phyloP scores from a whole-genome alignment of 2,113 vertebrate species.

The Columba janthina region DNA sequence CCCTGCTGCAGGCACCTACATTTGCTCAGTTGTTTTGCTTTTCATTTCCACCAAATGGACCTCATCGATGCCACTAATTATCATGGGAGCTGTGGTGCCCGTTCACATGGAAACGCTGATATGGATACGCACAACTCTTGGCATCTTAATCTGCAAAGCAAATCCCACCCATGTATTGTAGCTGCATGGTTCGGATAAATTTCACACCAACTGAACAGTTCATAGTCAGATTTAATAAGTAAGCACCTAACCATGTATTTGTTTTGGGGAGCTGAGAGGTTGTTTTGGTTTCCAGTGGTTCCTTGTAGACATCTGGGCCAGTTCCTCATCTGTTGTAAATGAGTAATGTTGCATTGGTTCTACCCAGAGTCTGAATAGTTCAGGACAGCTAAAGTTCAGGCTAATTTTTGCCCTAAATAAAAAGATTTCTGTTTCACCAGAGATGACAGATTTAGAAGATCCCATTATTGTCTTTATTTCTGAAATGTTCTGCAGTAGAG shows the following conservation, averaged over 20 bases:
- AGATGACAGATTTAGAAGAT: neutral
- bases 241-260: neutral
- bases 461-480: neutral
- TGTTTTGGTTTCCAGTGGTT: neutral
- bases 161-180: neutral
- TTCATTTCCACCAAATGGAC: neutral
- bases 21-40: neutral
- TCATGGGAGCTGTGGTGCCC: neutral
- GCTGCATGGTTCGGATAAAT: neutral
- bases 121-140: fast-evolving
- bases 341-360: neutral
- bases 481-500: neutral
- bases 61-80: fast-evolving
- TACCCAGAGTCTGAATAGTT: neutral
- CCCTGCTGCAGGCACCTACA: neutral
- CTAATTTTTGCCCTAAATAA: neutral
- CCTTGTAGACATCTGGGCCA: neutral
- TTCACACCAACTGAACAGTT: neutral
- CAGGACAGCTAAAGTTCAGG: neutral
- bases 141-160: neutral
- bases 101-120: neutral
- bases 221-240: neutral
- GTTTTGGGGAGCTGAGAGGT: neutral
- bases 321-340: neutral
- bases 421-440: neutral